Percentiles rank a stretch among this genome's conserved stretches.
phyloP scores from a whole-genome alignment of 2,113 vertebrate genomes.

The Electrona antarctica region DNA sequence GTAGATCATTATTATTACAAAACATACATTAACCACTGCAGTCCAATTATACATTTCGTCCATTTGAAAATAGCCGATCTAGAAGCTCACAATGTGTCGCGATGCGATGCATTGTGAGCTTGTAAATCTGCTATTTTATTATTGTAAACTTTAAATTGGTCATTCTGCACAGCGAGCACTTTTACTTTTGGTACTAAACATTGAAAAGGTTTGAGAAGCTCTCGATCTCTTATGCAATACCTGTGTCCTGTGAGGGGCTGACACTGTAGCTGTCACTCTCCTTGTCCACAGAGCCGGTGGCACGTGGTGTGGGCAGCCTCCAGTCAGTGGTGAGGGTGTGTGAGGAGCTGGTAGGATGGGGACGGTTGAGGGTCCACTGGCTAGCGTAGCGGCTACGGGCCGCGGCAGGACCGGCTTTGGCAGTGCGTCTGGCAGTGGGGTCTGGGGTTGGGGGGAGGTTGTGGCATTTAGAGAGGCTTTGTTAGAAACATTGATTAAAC shows the following conservation, averaged over 20 bases:
- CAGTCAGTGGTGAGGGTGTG: constrained; percentile 98
- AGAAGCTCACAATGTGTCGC: no score
- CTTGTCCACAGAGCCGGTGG: constrained; percentile 95
- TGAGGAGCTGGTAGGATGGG: constrained; percentile 94
- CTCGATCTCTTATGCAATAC: constrained; percentile 37
- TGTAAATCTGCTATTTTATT: no score
- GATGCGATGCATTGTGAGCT: no score
- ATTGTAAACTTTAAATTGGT: no score
- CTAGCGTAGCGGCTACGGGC: constrained; percentile 94
- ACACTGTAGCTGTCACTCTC: constrained; percentile 99
- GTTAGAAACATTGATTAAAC: no score
- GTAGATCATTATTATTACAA: no score
- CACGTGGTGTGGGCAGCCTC: constrained; percentile 93
- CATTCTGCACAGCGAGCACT: no score
- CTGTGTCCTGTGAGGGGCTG: constrained; percentile 98
- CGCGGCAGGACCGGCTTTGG: constrained; percentile 91
- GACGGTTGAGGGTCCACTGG: constrained; percentile 98
- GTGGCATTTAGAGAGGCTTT: neutral
- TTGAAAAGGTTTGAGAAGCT: no score
- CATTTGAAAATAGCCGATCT: no score
- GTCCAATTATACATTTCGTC: no score
- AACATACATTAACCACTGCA: no score
- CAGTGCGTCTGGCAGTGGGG: constrained; percentile 94
- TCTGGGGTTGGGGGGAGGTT: constrained; percentile 72
- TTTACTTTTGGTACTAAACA: no score